Conservation (phyloP, 2,888 invertebrate genomes). For the Tenthredo livida region DNA sequence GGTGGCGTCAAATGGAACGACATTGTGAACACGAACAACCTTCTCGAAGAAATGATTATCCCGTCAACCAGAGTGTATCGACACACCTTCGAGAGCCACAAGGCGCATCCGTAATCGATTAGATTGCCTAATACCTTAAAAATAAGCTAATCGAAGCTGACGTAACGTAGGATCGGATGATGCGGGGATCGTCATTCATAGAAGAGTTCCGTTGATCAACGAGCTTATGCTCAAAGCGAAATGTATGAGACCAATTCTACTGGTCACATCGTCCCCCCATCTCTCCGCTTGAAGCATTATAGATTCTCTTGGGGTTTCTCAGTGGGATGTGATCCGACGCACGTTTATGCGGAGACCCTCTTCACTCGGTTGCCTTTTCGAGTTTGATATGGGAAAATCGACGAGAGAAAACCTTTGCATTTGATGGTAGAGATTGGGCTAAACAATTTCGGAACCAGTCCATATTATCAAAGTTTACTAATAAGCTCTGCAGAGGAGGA, state of each 20-base stretch:
- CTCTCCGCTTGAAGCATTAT: background rate
- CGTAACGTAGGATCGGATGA: background rate
- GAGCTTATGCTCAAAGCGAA: background rate
- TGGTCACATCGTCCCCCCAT: background rate
- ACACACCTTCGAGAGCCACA: constrained; percentile 60
- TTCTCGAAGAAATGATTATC: constrained; percentile 71
- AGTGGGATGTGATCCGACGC: background rate
- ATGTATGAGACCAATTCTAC: background rate
- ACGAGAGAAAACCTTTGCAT: constrained; percentile 7
- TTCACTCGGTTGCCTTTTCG: background rate
- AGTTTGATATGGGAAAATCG: background rate
- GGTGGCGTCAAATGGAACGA: constrained; percentile 5
- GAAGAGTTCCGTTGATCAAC: constrained; percentile 11
- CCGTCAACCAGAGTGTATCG: constrained; percentile 72
- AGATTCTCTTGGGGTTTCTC: background rate
- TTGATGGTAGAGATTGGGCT: background rate
- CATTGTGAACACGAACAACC: background rate
- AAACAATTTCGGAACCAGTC: constrained; percentile 2
- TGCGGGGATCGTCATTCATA: background rate
- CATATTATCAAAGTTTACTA: constrained; percentile 29
- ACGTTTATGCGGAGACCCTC: background rate
- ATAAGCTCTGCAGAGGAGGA: background rate
- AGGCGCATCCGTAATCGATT: constrained; percentile 66
- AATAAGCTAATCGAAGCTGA: background rate
- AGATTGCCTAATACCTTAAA: constrained; percentile 31